These are phyloP conservation scores for Halcyon smyrnensis DNA, from an alignment of 2,797 vertebrate genomes.

Conservation along the genomic window DNA sequence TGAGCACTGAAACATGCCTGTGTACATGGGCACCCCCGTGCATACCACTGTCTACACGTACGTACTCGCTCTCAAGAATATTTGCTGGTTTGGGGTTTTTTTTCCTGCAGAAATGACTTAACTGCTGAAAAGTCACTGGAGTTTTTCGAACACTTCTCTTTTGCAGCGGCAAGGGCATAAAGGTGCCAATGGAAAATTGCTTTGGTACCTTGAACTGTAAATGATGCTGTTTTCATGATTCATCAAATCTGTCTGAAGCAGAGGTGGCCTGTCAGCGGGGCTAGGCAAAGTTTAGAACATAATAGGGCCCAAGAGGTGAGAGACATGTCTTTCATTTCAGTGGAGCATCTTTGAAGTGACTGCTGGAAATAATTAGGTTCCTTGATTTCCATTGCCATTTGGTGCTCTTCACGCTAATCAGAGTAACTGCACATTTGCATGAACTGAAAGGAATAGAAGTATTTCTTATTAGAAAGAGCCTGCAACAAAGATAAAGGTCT, in stretches of 20 bases:
- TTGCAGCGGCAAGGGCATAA: constrained; percentile 34
- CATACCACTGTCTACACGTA: fast-evolving
- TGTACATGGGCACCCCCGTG: fast-evolving
- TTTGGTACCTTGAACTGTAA: constrained; percentile 72
- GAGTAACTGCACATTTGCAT: constrained; percentile 64
- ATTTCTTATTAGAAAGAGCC: constrained; percentile 19
- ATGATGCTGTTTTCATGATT: constrained; percentile 71
- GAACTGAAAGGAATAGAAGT: constrained; percentile 52
- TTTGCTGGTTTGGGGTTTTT: not conserved
- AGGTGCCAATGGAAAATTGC: constrained; percentile 59
- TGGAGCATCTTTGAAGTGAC: constrained; percentile 66
- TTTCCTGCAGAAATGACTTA: not conserved
- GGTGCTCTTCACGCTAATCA: constrained; percentile 65
- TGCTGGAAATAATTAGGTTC: constrained; percentile 69
- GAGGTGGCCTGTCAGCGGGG: constrained; percentile 59
- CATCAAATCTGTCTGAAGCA: constrained; percentile 54
- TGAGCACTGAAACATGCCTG: fast-evolving
- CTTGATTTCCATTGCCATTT: constrained; percentile 68
- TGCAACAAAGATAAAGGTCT: constrained; percentile 50
- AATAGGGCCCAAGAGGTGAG: constrained; percentile 68
- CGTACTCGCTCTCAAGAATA: not conserved
- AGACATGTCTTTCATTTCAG: constrained; percentile 62
- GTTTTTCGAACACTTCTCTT: not conserved
- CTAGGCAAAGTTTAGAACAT: constrained; percentile 69
- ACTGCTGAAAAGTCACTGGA: not conserved